Base-by-base conservation (phyloP, 2,888 invertebrate genomes). In the Azorinus chamasolen region DNA sequence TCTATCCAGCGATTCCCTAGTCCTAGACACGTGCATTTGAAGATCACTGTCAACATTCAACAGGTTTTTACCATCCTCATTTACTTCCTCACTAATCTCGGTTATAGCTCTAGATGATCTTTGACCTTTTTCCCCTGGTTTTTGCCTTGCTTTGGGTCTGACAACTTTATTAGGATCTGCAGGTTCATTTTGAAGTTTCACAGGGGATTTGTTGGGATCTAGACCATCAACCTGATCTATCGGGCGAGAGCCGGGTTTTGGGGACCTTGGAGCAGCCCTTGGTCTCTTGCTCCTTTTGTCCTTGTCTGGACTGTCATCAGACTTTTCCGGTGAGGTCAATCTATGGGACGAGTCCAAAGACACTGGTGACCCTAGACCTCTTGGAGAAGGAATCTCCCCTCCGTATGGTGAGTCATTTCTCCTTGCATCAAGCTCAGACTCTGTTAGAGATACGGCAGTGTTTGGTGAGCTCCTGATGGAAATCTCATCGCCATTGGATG, bases 381-480 rank as follows among this genome's bases (percentile, higher is more conserved):
- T 53, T 27, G 61, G 64, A n/a, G 76, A 66, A 51, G 73, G 72
- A 20, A 69, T 48, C 1, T 41, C 41, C 27, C 54, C 18, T 32
- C 32, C 32, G 10, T 32, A 32, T 10, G 73, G 68, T 0, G 68
- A 66, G 43, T 77, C 77, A 25, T 62, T 46, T 32, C 68, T 68
- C 18, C 48, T 48, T 2, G 64, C 71, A 83, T 72, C 81, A 50
- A 63, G 72, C 62, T 74, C 85, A 59, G 77, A 74, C 37, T 77
- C 83, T 16, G 83, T 79, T 20, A 83, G 62, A 43, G 79, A 72
- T 27, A 73, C 68, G 10, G 77, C 79, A 6, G 32, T 32, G 50
- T 71, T 69, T 18, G 80, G 71, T 24, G 81, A 78, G 37, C 77
- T 78, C 24, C 70, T 62, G 8, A 68, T 37, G 5, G 74, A 74